phyloP scores from a whole-genome alignment of 30 jellyfish, hydroid and myxozoan genomes.

The Nemopilema nomurai region DNA sequence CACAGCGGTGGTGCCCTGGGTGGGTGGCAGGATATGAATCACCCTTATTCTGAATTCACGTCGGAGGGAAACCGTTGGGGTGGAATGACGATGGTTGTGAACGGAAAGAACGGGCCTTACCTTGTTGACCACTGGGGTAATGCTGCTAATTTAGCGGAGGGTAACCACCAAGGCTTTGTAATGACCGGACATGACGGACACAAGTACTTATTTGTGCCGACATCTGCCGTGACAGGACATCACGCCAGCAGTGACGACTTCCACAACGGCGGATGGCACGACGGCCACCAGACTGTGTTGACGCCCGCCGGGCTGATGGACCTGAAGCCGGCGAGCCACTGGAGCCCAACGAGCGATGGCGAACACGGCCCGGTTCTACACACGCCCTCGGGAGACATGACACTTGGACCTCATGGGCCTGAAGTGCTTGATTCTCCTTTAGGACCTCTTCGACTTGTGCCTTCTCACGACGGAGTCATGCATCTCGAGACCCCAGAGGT shows the following conservation, averaged over 20 bases:
- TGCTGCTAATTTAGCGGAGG: conserved; percentile 57
- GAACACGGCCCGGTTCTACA: conserved; percentile 64
- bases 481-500: conserved; percentile 93
- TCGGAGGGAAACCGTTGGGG: conserved; percentile 81
- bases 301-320: conserved; percentile 93
- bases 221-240: conserved; percentile 84
- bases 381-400: conserved; percentile 92
- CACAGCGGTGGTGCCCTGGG: conserved; percentile 46
- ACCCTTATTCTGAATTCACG: conserved; percentile 61
- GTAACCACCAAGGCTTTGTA: conserved; percentile 73
- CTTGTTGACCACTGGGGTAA: conserved; percentile 90
- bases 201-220: conserved; percentile 75
- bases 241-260: conserved; percentile 66
- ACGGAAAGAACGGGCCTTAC: conserved; percentile 82
- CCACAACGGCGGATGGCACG: conserved; percentile 83
- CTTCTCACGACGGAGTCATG: conserved; percentile 92
- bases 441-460: conserved; percentile 85
- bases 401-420: conserved; percentile 80
- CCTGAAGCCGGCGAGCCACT: conserved; percentile 62
- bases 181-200: conserved; percentile 79
- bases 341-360: conserved; percentile 71
- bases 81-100: conserved; percentile 76
- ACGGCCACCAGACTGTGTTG: conserved; percentile 82
- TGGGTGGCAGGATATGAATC: conserved; percentile 77
- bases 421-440: conserved; percentile 87